A percentile compares a stretch with the other conserved stretches of the same genome.
These are phyloP conservation scores for Frankliniella fusca DNA, from an alignment of 2,888 invertebrate species.

Conservation along the genomic window DNA sequence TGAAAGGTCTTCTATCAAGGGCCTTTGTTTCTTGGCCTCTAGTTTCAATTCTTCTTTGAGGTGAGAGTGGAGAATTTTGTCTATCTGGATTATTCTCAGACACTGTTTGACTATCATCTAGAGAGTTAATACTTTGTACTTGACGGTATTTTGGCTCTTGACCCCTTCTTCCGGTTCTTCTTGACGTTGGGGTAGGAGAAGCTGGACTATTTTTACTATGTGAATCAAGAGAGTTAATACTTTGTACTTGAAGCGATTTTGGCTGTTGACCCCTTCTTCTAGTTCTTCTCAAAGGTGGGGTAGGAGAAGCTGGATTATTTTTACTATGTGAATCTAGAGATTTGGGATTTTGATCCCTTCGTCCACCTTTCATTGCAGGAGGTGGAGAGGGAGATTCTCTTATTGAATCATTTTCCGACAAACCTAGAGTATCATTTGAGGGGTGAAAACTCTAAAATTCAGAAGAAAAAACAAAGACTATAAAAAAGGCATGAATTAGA, in stretches of 20 bases:
- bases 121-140: background rate
- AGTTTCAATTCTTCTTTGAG: background rate
- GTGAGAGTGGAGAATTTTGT: too few species aligned
- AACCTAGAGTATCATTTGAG: background rate
- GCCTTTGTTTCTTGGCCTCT: background rate
- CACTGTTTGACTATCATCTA: background rate
- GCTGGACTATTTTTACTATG: background rate
- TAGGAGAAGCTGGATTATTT: background rate
- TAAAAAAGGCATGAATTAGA: background rate
- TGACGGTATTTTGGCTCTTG: background rate
- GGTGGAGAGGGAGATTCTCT: background rate
- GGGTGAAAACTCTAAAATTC: background rate
- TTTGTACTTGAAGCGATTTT: background rate
- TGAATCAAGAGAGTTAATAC: background rate
- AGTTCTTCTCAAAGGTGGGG: background rate
- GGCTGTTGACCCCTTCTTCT: background rate
- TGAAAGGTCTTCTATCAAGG: background rate
- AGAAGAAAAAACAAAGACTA: background rate
- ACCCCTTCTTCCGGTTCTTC: background rate
- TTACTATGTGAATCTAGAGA: background rate
- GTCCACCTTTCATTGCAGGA: too few species aligned
- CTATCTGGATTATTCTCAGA: background rate
- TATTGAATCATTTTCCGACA: background rate
- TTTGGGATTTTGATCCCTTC: background rate
- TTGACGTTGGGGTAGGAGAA: background rate